A percentile compares a stretch with the other conserved stretches of the same genome.
phyloP scores from a whole-genome alignment of 2,888 invertebrate species.

The Mimas tiliae region DNA sequence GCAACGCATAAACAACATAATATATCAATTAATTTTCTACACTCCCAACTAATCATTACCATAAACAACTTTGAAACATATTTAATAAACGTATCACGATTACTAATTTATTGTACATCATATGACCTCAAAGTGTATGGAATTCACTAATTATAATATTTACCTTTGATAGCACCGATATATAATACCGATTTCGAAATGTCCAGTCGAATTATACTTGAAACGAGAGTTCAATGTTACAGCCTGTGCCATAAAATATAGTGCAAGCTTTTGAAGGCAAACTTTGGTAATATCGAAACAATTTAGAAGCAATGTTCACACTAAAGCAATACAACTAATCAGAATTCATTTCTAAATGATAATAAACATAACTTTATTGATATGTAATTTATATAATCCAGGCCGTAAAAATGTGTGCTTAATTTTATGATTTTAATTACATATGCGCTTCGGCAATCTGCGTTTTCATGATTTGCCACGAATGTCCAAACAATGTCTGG shows the following conservation, averaged over 20 bases:
- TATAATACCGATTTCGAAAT: constrained; percentile 32
- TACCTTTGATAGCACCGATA: constrained; percentile 36
- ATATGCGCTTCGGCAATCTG: too few species aligned
- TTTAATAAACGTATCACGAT: constrained; percentile 31
- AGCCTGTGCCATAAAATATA: constrained; percentile 31
- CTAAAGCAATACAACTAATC: neutral
- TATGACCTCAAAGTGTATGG: constrained; percentile 26
- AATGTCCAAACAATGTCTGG: too few species aligned
- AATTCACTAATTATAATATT: constrained; percentile 28
- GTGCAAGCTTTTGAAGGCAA: constrained; percentile 28
- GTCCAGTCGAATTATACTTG: constrained; percentile 45
- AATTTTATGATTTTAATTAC: too few species aligned
- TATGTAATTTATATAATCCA: neutral
- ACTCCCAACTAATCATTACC: constrained; percentile 26
- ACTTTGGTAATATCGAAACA: constrained; percentile 1
- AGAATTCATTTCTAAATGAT: neutral
- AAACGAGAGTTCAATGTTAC: constrained; percentile 49
- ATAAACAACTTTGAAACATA: constrained; percentile 26
- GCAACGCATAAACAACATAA: constrained; percentile 1
- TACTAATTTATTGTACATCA: constrained; percentile 31
- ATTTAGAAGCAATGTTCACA: neutral
- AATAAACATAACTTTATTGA: neutral
- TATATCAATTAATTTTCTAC: constrained; percentile 27
- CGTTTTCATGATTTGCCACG: too few species aligned
- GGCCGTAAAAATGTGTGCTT: too few species aligned